Evolutionary conservation across 2,113 vertebrate species (phyloP), one percentile per base, ranked within the genome.

Genomic region (Isichthys henryi): DNA sequence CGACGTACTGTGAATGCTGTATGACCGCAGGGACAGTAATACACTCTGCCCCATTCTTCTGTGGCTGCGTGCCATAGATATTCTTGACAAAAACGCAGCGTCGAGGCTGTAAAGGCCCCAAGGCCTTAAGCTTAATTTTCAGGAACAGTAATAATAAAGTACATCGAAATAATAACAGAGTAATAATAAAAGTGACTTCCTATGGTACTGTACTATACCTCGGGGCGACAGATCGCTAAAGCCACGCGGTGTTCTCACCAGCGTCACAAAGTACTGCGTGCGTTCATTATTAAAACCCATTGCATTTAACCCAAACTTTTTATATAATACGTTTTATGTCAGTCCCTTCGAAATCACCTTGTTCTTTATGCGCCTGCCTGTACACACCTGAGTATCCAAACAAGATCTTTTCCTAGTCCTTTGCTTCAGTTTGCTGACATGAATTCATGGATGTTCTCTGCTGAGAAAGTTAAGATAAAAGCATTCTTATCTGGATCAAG

Each of bases 1-100:
- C 49, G 89, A 89, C 91, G 2, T 2, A 39, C 39, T 2, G 43
- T 82, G 70, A 53, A 86, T 90, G 89, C 89, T 4, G 2, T 88
- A 85, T 27, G 89, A 48, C 31, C 46, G 88, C n/a, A n/a, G 50
- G 90, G 86, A 66, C 46, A 27, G 58, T 85, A 66, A 23, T 23
- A 39, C 83, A 88, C 89, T 89, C 88, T 48, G 39, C 6, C 23
- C 49, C 50, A 39, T 62, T 43, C 43, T 46, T 85, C 43, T 56
- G 39, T 9, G 31, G 19, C 48, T 89, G 31, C 15, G 31, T 46
- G 10, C 80, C n/a, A 19, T 27, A 49, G 43, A 48, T 89, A 84
- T 58, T 46, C 17, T 23, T 27, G 9, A 11, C 50, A 62, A 45
- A 56, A 84, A 58, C 19, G 8, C 31, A 23, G 52, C 35, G 1